Conservation (phyloP, 2,797 vertebrate species). For the Oreortyx pictus region DNA sequence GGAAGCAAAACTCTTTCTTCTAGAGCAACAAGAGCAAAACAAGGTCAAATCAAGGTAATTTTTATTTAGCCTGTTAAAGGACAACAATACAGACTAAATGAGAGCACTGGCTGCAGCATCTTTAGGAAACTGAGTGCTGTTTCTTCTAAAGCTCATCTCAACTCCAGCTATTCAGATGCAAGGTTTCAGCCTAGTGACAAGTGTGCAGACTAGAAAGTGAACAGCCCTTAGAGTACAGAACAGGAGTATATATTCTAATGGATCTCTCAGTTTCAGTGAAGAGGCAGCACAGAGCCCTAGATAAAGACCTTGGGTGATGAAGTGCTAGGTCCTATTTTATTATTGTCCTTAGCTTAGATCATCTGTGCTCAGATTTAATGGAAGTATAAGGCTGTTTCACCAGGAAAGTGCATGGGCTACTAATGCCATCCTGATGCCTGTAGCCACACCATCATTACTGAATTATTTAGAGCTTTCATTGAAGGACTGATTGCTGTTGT, state of each 20-base stretch:
- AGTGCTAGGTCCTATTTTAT: not conserved
- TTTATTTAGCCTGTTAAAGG: not conserved
- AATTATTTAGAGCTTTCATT: not conserved
- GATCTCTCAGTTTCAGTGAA: not conserved
- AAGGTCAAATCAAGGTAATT: not conserved
- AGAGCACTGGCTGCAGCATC: not conserved
- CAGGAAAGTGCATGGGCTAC: not conserved
- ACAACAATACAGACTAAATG: not conserved
- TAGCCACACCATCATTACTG: not conserved
- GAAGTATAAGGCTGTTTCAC: not conserved
- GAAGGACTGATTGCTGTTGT: not conserved
- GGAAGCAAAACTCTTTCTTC: constrained; percentile 1
- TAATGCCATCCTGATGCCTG: not conserved
- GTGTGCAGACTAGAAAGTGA: not conserved
- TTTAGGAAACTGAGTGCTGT: not conserved
- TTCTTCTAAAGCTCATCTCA: not conserved
- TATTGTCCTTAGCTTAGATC: not conserved
- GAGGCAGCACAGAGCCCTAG: not conserved
- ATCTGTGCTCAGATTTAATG: not conserved
- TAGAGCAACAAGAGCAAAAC: not conserved
- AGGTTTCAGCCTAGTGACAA: not conserved
- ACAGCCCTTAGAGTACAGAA: not conserved
- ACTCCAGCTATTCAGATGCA: not conserved
- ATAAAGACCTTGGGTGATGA: not conserved
- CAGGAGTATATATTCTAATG: not conserved